Percentiles rank a stretch among this genome's conserved stretches.
Conservation (phyloP, 2,113 vertebrate genomes). For the Cranoglanis bouderius region DNA sequence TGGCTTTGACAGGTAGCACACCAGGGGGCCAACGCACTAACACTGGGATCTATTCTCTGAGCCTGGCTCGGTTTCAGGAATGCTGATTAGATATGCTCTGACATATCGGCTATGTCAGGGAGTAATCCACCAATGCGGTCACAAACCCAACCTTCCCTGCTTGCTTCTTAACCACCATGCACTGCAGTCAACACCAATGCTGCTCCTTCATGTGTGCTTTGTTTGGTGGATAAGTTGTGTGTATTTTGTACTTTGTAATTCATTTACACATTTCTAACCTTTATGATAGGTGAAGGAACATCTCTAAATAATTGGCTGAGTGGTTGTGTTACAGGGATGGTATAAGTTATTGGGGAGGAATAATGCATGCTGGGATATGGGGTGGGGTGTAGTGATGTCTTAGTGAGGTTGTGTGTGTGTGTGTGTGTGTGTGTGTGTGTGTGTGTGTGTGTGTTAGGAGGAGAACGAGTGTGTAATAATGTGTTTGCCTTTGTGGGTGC, state of each 20-base stretch:
- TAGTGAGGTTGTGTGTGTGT: constrained; percentile 51
- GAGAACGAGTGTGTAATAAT: constrained; percentile 69
- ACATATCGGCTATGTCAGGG: constrained; percentile 53
- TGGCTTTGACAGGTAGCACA: constrained; percentile 62
- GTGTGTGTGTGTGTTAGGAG: constrained; percentile 50
- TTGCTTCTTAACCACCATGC: constrained; percentile 15
- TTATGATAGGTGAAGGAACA: background rate
- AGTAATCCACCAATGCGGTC: constrained; percentile 42
- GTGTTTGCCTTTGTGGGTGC: constrained; percentile 71
- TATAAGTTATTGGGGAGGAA: constrained; percentile 36
- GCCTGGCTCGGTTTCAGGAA: constrained; percentile 50
- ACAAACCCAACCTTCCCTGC: constrained; percentile 40
- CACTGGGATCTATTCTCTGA: constrained; percentile 56
- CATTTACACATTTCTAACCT: constrained; percentile 2
- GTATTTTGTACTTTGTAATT: background rate
- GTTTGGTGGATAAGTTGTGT: constrained; percentile 3
- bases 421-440: constrained; percentile 27
- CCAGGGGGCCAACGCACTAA: constrained; percentile 51
- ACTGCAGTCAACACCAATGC: constrained; percentile 1
- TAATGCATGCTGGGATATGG: constrained; percentile 50
- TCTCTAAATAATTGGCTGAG: constrained; percentile 39
- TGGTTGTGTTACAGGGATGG: constrained; percentile 12
- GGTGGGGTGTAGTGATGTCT: constrained; percentile 60
- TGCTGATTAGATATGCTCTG: constrained; percentile 60
- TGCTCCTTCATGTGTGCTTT: background rate